Conservation (phyloP, 2,888 invertebrate genomes). For the Blastobasis lacticolella region DNA sequence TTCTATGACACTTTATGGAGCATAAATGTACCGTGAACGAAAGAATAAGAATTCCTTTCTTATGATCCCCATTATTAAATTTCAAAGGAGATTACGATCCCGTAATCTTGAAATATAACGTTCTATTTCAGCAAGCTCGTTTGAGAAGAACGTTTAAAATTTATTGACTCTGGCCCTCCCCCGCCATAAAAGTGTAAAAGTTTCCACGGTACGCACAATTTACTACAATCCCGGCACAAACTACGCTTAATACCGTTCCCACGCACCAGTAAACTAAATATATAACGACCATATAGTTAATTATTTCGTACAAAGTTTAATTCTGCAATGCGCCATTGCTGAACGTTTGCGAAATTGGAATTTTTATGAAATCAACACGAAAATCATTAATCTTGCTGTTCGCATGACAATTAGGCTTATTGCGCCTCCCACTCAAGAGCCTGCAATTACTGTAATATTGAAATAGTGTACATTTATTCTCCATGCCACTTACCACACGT, state of each 20-base stretch:
- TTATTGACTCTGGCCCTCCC: constrained; percentile 45
- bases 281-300: constrained; percentile 14
- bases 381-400: constrained; percentile 16
- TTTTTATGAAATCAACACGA: constrained; percentile 29
- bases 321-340: constrained; percentile 48
- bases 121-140: constrained; percentile 43
- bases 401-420: constrained; percentile 1
- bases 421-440: neutral
- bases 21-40: constrained; percentile 6
- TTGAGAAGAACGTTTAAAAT: constrained; percentile 44
- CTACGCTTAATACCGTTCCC: constrained; percentile 29
- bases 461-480: constrained; percentile 25
- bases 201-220: constrained; percentile 46
- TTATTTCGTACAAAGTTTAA: constrained; percentile 42
- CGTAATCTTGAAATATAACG: constrained; percentile 54
- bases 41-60: constrained; percentile 33
- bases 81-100: constrained; percentile 53
- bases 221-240: constrained; percentile 34
- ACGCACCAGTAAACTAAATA: constrained; percentile 22
- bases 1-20: constrained; percentile 6
- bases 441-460: neutral
- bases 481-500: constrained; percentile 29
- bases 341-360: constrained; percentile 33
- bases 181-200: constrained; percentile 50
- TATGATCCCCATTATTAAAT: constrained; percentile 54